Evolutionary conservation across 1,140 invertebrate species (phyloP).

Genomic region (Drosophila pseudoananassae): DNA sequence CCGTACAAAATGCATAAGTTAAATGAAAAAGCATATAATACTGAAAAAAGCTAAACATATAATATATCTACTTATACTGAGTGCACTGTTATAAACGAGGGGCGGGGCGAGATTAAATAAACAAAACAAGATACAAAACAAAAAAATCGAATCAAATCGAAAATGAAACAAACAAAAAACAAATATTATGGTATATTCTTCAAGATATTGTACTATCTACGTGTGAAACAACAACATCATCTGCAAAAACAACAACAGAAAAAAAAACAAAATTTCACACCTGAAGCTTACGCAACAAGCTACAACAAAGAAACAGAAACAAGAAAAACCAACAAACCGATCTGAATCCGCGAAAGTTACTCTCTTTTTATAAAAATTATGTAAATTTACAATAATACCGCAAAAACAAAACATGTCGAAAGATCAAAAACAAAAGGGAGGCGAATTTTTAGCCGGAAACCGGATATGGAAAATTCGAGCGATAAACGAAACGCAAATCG

Average conservation of each 20-base stretch:
- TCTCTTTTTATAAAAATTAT: conserved; percentile 51
- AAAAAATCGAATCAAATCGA: conserved; percentile 45
- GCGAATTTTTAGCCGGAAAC: conserved; percentile 33
- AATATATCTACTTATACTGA: conserved; percentile 80
- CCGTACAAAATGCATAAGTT: conserved; percentile 74
- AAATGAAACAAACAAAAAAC: conserved; percentile 28
- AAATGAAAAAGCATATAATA: conserved; percentile 56
- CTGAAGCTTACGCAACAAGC: conserved; percentile 69
- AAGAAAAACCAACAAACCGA: conserved; percentile 15
- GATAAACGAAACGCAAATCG: conserved; percentile 25
- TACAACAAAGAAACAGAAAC: conserved; percentile 29
- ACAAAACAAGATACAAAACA: conserved; percentile 29
- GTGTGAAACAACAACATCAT: conserved; percentile 35
- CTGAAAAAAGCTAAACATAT: conserved; percentile 52
- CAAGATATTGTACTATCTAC: conserved; percentile 47
- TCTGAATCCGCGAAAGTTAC: conserved; percentile 18
- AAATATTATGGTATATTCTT: conserved; percentile 48
- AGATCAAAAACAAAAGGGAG: conserved; percentile 23
- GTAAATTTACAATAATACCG: conserved; percentile 67
- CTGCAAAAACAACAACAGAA: conserved; percentile 30
- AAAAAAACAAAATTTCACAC: conserved; percentile 53
- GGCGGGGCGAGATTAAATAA: conserved; percentile 83
- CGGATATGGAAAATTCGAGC: conserved; percentile 32
- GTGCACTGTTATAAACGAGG: conserved; percentile 83
- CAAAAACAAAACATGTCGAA: conserved; percentile 1